Base-by-base conservation (phyloP, 53 echinoderm and acorn worm genomes). In the Paracentrotus lividus region DNA sequence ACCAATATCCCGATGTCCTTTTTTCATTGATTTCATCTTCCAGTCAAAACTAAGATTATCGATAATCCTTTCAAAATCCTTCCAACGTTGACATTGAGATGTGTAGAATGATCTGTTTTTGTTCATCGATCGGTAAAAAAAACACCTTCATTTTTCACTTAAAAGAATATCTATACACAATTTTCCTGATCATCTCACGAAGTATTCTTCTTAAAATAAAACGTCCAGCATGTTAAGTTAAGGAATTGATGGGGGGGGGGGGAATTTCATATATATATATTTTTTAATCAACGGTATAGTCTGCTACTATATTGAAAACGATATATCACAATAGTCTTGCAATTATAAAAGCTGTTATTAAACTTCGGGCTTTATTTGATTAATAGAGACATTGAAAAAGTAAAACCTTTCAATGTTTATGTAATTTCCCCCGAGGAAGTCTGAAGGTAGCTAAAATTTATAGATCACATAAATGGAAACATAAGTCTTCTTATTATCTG, bases 401-500 rank as follows among this genome's bases (percentile, higher is more conserved):
- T n/a, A n/a, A n/a, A n/a, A n/a, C n/a, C n/a, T n/a, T n/a, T n/a
- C n/a, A n/a, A n/a, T n/a, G n/a, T n/a, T n/a, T n/a, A n/a, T n/a
- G n/a, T n/a, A n/a, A n/a, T n/a, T n/a, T n/a, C n/a, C n/a, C n/a
- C n/a, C n/a, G n/a, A n/a, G n/a, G n/a, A n/a, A n/a, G n/a, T n/a
- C n/a, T n/a, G n/a, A n/a, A n/a, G n/a, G n/a, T n/a, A n/a, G n/a
- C n/a, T n/a, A n/a, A n/a, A n/a, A n/a, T n/a, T n/a, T n/a, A n/a
- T n/a, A n/a, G n/a, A n/a, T n/a, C n/a, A n/a, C n/a, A n/a, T 18
- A 8, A 26, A 61, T 24, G 38, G 36, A 20, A 72, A 72, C 72
- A 72, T 72, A 32, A 72, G n/a, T 72, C 72, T 40, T 72, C 8
- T 72, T 72, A 72, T 72, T 40, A 38, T 72, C 38, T 72, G 3